Base-by-base conservation (phyloP, 2,113 vertebrate genomes). In the Anser cygnoides region DNA sequence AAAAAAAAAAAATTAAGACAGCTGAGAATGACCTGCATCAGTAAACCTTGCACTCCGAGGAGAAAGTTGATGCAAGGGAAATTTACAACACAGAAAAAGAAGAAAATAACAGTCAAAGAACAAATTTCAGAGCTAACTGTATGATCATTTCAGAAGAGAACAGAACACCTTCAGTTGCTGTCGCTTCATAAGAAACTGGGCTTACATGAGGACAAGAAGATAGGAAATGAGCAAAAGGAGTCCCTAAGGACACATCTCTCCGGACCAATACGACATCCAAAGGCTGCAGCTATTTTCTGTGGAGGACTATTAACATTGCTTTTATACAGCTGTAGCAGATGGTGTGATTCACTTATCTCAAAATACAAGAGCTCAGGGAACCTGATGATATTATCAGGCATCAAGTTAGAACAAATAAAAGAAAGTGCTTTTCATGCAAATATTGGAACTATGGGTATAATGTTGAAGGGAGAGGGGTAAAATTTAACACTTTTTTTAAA, bases 291-390 rank as follows among this genome's bases (percentile, higher is more conserved):
- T 94, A 84, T 93, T 96, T 96, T 94, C 95, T 89, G 39, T 52
- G 49, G 77, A 92, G 92, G 33, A 87, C 93, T 72, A 95, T 81
- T 93, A 96, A 86, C 28, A 7, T 61, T 89, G 86, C 65, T 87
- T 96, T 96, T 86, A 96, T 87, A 94, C 94, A 96, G 92, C 94
- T 94, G 91, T 16, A 96, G 89, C 95, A 95, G 96, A 96, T 95
- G 93, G 95, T 84, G 92, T 97, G 96, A 97, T 97, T 97, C 95
- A 96, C 91, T 93, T 95, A 92, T 39, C 91, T 75, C 92, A 93
- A 91, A 96, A 96, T 84, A 92, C 77, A 95, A 95, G 92, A 93
- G 95, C 87, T 94, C 70, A 63, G 94, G 87, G 89, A 97, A 95
- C 91, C 67, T 68, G 49, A 85, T 88, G 82, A 75, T 93, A 96